Percentiles rank a stretch among this genome's conserved stretches.
phyloP scores from a whole-genome alignment of 2,113 vertebrate species.

The Dendropsophus ebraccatus region DNA sequence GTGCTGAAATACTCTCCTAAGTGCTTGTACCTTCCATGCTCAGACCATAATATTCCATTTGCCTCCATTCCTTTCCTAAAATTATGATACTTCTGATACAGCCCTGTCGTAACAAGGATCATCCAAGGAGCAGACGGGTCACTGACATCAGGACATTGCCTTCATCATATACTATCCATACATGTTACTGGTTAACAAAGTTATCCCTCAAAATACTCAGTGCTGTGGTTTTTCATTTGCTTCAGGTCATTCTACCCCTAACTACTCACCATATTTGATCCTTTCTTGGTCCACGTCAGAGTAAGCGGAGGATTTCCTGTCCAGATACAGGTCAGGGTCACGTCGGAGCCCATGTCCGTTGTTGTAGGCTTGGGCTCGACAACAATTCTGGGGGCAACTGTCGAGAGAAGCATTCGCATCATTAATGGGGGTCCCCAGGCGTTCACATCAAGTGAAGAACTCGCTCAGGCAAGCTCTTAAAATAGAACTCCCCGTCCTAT shows the following conservation, averaged over 20 bases:
- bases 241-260: background rate
- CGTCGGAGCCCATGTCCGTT: constrained; percentile 90
- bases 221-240: background rate
- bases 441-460: no score
- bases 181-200: background rate
- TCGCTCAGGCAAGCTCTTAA: constrained; percentile 29
- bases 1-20: no score
- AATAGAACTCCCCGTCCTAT: constrained; percentile 35
- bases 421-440: constrained; percentile 35
- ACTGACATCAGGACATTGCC: no score
- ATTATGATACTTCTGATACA: no score
- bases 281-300: constrained; percentile 97
- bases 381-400: constrained; percentile 91
- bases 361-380: constrained; percentile 87
- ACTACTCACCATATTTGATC: constrained; percentile 87
- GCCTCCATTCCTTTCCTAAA: no score
- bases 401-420: background rate
- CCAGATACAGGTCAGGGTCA: constrained; percentile 93
- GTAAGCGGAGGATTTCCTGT: constrained; percentile 91
- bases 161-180: background rate
- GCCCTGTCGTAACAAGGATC: no score
- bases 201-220: background rate
- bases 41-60: no score
- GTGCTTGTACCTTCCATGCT: no score
- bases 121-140: no score